These are phyloP conservation scores for Ascaphus truei DNA, from an alignment of 2,113 vertebrate species.

Conservation along the genomic window DNA sequence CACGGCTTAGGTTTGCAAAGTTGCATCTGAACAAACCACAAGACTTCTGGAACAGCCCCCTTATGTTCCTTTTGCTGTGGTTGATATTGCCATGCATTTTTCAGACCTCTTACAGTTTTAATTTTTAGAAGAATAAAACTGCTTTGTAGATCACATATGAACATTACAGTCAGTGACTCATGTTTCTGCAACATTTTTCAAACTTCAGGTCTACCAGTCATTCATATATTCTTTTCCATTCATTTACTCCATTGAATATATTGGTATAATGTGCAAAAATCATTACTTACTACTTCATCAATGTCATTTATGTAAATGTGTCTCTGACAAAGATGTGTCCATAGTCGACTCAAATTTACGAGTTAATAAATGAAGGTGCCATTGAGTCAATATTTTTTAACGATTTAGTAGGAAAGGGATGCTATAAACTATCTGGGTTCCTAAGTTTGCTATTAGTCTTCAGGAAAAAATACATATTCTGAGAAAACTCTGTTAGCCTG, in stretches of 20 bases:
- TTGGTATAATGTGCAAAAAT: constrained; percentile 12
- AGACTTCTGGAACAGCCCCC: no score
- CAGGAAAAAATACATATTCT: no score
- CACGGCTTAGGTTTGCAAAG: no score
- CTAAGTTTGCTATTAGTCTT: background rate
- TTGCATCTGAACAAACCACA: no score
- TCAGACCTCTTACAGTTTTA: no score
- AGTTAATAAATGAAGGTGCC: constrained; percentile 24
- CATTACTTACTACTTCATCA: constrained; percentile 20
- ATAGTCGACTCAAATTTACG: constrained; percentile 4
- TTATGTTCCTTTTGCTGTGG: no score
- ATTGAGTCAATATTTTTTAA: constrained; percentile 13
- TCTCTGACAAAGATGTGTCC: constrained; percentile 7
- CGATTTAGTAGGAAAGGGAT: background rate
- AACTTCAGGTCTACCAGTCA: background rate
- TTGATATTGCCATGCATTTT: no score
- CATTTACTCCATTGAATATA: background rate
- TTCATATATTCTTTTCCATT: background rate
- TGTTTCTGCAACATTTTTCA: no score
- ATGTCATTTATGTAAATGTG: constrained; percentile 26
- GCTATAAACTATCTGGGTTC: background rate
- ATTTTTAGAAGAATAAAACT: no score
- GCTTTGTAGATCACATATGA: no score
- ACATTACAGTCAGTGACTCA: no score
- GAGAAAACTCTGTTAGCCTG: no score